Base-by-base conservation (phyloP, 92 coral and sea anemone species). In the Parazoanthus swiftii region DNA sequence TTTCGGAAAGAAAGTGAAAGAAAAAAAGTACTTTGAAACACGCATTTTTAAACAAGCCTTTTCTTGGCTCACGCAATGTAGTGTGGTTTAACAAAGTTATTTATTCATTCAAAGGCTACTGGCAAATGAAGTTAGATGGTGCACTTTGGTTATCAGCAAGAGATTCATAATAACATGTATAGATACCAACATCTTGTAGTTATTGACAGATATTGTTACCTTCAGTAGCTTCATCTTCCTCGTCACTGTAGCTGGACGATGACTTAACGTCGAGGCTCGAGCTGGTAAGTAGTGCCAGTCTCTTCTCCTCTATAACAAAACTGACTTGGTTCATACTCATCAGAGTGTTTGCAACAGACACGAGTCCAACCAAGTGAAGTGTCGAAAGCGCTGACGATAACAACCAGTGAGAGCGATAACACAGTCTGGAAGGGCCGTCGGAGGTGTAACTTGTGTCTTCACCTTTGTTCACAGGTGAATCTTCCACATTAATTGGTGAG, bases 291-390 rank as follows among this genome's bases (percentile, higher is more conserved):
- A 95, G 92, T 26, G 96, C 94, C 39, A 93, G 94, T 6, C 98
- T 93, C 73, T 95, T 93, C 81, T 95, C 98, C 85, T 82, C 86
- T 39, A 95, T 88, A 11, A 95, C 93, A 84, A 95, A 95, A 84
- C 98, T 95, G 26, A 94, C 91, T 88, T 97, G 99, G 68, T 96
- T 92, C 99, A 97, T 95, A 66, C 99, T 94, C 99, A 97, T 97
- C 8, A 97, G 89, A 10, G 99, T 97, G 89, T 97, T 97, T 1
- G 99, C 98, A 1, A 97, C 93, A 36, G 99, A 96, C 33, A 97
- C 99, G n/a, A 97, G 95, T 39, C 98, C 96, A 0, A 97, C 97
- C 48, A 94, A 91, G 83, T 97, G 99, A 46, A 95, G 88, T 13
- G 99, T 97, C 11, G 99, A 95, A 39, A 97, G 85, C 13, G 99